Evolutionary conservation across 2,113 vertebrate species (phyloP).

Genomic region (Daphoenositta chrysoptera): DNA sequence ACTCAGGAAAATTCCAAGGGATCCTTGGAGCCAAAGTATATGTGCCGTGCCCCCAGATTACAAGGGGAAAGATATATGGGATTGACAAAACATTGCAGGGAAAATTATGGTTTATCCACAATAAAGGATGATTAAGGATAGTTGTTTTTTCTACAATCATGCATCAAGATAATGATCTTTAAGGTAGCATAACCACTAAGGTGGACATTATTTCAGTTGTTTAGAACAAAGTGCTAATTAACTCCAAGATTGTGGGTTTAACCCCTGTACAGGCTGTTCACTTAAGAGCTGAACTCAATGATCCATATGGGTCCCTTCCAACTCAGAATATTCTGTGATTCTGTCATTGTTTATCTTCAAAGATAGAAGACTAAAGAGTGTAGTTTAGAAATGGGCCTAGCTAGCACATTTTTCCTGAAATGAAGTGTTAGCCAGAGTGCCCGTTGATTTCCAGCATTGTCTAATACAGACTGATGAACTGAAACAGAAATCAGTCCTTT

Average conservation of each 20-base stretch:
- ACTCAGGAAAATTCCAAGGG: background rate
- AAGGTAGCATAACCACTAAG: background rate
- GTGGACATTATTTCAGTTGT: background rate
- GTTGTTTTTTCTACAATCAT: background rate
- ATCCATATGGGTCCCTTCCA: background rate
- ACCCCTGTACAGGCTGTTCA: background rate
- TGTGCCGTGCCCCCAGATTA: background rate
- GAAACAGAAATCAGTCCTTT: background rate
- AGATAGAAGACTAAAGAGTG: background rate
- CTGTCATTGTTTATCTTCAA: background rate
- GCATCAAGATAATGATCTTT: background rate
- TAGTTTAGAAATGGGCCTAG: background rate
- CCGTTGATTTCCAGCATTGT: background rate
- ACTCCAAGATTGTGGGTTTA: background rate
- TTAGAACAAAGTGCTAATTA: background rate
- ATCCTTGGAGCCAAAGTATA: background rate
- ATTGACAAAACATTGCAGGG: background rate
- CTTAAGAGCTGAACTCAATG: background rate
- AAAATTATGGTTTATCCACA: background rate
- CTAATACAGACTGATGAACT: background rate
- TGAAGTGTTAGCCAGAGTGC: background rate
- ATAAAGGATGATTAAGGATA: rapidly evolving
- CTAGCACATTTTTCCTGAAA: background rate
- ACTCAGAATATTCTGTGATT: background rate
- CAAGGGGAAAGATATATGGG: background rate